Evolutionary conservation across 2,113 vertebrate species (phyloP), one percentile per base, ranked within the genome.

Genomic region (Melanerpes aurifrons): DNA sequence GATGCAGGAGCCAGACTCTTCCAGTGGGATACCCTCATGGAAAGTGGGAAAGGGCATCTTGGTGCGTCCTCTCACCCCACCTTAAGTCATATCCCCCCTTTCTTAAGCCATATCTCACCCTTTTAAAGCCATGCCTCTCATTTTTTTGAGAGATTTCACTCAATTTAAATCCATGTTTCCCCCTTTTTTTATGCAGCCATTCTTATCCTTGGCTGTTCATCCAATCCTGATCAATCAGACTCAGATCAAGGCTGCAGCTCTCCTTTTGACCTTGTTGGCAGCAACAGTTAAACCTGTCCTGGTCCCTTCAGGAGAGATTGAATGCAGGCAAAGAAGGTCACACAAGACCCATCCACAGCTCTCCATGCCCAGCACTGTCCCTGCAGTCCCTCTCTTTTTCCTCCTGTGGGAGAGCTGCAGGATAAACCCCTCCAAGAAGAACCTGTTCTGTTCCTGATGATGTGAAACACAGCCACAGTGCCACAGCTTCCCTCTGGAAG

Each of bases 401-500:
- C 48, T 47, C 14, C 28, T 64, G 1, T 3, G n/a, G 63, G 20
- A 47, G n/a, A 29, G 54, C 54, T 12, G 25, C 28, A 40, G 61
- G 26, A 74, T 16, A 26, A 53, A 5, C 15, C 17, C 64, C 15
- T 24, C 47, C 20, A 22, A n/a, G 45, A 9, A 75, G 75, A 53
- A 11, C 50, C 50, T 53, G 50, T 53, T 53, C 19, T 4, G 0
- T 54, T 43, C n/a, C 70, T 4, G 6, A 8, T 25, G 3, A 16
- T 5, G 4, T 35, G 6, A 43, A 75, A 25, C 2, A 10, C 28
- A 63, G 54, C 47, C 3, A 1, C 7, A 21, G 56, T 6, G 22
- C 67, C 1, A 0, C 3, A 18, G 7, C 4, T 3, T 7, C 35
- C 35, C 67, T 18, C 40, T 12, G 54, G 47, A 68, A 32, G 1